A percentile compares a stretch with the other conserved stretches of the same genome.
Conservation (phyloP, 2,797 vertebrate genomes). For the Clarias platycephalus region DNA sequence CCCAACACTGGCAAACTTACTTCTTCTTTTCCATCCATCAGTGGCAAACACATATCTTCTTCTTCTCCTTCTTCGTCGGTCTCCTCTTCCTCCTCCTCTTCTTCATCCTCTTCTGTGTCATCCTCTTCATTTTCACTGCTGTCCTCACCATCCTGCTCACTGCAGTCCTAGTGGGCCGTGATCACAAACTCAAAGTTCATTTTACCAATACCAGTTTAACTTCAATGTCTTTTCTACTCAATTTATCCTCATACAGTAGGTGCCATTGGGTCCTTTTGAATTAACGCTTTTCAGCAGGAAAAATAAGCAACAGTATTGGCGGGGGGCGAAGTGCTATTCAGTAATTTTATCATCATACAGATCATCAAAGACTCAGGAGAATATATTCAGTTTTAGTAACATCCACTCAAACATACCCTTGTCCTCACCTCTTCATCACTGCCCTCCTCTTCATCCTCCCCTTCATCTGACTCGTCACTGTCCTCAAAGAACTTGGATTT, state of each 20-base stretch:
- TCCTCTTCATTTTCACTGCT: constrained; percentile 89
- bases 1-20: constrained; percentile 57
- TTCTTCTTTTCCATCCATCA: constrained; percentile 92
- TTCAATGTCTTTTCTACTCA: background rate
- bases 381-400: background rate
- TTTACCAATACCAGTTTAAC: background rate
- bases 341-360: background rate
- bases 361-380: background rate
- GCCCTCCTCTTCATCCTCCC: constrained; percentile 81
- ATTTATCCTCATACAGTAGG: no score
- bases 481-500: constrained; percentile 99
- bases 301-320: background rate
- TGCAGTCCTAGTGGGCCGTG: constrained; percentile 81
- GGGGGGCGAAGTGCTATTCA: background rate
- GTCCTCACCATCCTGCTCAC: constrained; percentile 85
- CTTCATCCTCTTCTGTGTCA: constrained; percentile 77
- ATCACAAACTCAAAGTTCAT: background rate
- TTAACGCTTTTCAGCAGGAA: background rate
- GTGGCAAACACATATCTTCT: constrained; percentile 89
- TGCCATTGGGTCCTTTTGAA: background rate
- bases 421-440: constrained; percentile 76
- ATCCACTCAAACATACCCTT: background rate
- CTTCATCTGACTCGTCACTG: constrained; percentile 94
- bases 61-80: constrained; percentile 80
- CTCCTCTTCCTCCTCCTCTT: constrained; percentile 85